Evolutionary conservation across 2,888 invertebrate species (phyloP).

Genomic region (Melanotus villosus): DNA sequence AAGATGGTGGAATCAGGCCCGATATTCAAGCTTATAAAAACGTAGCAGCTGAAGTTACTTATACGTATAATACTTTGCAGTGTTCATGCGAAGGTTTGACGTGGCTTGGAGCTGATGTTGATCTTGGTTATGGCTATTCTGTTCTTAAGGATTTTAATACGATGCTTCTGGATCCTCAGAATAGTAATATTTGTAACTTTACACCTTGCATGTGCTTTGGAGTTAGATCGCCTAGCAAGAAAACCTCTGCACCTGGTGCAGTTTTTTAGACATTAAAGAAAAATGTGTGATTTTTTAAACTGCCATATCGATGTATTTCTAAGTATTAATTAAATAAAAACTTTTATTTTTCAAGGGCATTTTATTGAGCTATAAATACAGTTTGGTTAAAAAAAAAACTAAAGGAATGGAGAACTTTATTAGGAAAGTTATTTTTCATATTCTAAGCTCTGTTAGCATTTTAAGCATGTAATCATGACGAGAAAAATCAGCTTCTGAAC

Average conservation of each 20-base stretch:
- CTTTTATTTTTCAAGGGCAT: too few species aligned
- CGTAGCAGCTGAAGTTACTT: conserved; percentile 65
- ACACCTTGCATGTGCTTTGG: conserved; percentile 64
- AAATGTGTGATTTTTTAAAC: too few species aligned
- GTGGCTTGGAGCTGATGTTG: conserved; percentile 61
- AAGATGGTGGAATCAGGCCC: conserved; percentile 69
- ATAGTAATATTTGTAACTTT: conserved; percentile 70
- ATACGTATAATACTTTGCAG: conserved; percentile 68
- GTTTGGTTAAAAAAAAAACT: too few species aligned
- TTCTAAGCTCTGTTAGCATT: too few species aligned
- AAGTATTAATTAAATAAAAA: too few species aligned
- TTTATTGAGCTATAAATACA: too few species aligned
- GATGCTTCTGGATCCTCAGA: conserved; percentile 66
- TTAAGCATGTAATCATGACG: too few species aligned
- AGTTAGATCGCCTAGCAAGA: conserved; percentile 10
- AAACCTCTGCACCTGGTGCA: not conserved
- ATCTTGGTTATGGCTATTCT: conserved; percentile 52
- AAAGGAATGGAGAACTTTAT: too few species aligned
- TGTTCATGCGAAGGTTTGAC: conserved; percentile 71
- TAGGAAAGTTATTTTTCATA: too few species aligned
- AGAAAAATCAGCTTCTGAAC: too few species aligned
- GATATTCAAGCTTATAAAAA: conserved; percentile 69
- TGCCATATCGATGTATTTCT: too few species aligned
- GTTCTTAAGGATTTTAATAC: conserved; percentile 65
- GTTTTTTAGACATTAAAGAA: not conserved